Base-by-base conservation (phyloP, 1,140 invertebrate genomes). In the Holotrichia oblita region DNA sequence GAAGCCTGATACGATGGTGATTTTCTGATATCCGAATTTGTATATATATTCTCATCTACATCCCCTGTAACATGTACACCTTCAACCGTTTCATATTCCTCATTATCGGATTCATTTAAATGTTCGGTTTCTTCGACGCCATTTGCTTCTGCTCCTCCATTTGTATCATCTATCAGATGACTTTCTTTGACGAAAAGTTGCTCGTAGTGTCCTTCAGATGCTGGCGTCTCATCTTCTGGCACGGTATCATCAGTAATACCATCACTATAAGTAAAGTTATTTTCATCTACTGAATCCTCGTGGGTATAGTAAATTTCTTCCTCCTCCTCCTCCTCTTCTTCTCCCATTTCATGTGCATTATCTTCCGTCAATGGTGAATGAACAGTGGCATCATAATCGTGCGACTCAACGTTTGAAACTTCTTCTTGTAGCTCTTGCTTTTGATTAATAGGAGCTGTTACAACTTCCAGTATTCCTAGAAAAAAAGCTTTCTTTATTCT, bases 41-140 rank as follows among this genome's bases (percentile, higher is more conserved):
- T 42, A 10, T 42, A 42, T 9, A 40, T 17, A 59, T 42, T 61
- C 42, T 34, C 40, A 12, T 44, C 77, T n/a, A 22, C 59, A 42
- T 82, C 81, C 73, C 80, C 83, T 72, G 81, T 81, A 20, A 82
- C 80, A 44, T 80, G 81, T 10, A 81, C 17, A 12, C 81, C 79
- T 48, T 82, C 81, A 2, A 81, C 81, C 27, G 81, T 79, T 44
- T 83, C 74, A 78, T 81, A 83, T 24, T 82, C 80, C n/a, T 80
- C 77, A 22, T 75, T 77, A 69, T 80, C 79, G 0, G 79, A 80
- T 55, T 81, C 79, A 74, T 79, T 80, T 64, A 64, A 42, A 69
- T 75, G 34, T 42, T 73, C 64, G 0, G 14, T 64, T 27, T 74
- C 12, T 74, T 59, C 44, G n/a, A 44, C 41, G n/a, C 77, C 76